A percentile compares a stretch with the other conserved stretches of the same genome.
Evolutionary conservation across 1,140 invertebrate species (phyloP).

Genomic region (Zelostemma sp.): DNA sequence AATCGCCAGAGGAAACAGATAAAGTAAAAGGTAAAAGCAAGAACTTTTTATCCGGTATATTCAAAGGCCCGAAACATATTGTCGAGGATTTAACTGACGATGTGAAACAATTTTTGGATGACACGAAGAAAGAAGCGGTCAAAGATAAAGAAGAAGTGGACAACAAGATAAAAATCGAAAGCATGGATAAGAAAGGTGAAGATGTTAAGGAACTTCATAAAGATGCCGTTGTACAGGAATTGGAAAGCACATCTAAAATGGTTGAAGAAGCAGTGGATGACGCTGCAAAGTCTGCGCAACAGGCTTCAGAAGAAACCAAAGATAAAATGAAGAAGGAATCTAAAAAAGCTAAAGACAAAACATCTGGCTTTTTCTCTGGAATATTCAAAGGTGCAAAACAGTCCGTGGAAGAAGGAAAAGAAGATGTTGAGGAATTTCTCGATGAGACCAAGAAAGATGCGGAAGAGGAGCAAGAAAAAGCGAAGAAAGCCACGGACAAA

Average conservation of each 20-base stretch:
- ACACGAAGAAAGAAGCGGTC: conserved; percentile 43
- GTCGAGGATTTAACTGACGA: conserved; percentile 55
- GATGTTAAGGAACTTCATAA: background rate
- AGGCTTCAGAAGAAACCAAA: too few species aligned
- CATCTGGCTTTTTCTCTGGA: too few species aligned
- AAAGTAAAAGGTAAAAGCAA: conserved; percentile 56
- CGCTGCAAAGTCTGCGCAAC: conserved; percentile 15
- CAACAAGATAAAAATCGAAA: too few species aligned
- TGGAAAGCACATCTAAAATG: conserved; percentile 11
- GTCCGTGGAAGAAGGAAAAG: conserved; percentile 11
- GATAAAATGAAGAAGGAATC: conserved; percentile 29
- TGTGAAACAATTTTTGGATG: conserved; percentile 48
- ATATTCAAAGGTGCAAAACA: too few species aligned
- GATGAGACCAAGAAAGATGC: conserved; percentile 43
- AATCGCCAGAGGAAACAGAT: conserved; percentile 18
- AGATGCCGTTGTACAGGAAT: conserved; percentile 5
- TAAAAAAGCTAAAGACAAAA: conserved; percentile 46
- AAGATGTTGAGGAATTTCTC: conserved; percentile 15
- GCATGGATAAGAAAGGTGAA: background rate
- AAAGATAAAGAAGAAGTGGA: conserved; percentile 29
- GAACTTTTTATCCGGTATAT: conserved; percentile 43
- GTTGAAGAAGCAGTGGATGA: conserved; percentile 12
- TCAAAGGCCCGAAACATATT: conserved; percentile 56
- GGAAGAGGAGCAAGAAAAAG: conserved; percentile 25
- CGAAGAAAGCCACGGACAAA: conserved; percentile 7